Conservation (phyloP, 2,888 invertebrate genomes). For the Minunthozetes semirufus region DNA sequence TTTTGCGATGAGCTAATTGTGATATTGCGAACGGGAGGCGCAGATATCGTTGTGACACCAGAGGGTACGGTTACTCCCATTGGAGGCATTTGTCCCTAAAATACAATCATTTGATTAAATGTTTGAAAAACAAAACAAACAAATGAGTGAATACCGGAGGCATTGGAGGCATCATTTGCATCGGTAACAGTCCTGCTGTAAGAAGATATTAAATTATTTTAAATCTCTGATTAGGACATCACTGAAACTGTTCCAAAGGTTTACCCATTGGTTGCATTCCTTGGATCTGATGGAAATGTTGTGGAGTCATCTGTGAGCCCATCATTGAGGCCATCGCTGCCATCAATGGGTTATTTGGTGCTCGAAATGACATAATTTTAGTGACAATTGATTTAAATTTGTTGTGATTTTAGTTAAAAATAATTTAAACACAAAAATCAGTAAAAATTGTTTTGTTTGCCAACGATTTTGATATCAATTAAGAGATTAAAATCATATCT, state of each 20-base stretch:
- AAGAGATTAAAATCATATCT: neutral
- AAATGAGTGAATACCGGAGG: neutral
- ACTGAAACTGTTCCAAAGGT: neutral
- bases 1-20: neutral
- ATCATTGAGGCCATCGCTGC: conserved; percentile 35
- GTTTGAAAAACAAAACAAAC: too few relatives aligned
- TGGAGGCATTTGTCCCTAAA: neutral
- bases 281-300: neutral
- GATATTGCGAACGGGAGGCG: conserved; percentile 37
- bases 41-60: conserved; percentile 38
- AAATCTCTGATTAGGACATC: neutral
- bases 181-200: neutral
- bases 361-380: conserved; percentile 12
- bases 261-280: conserved; percentile 23
- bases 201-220: neutral
- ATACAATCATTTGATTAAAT: neutral
- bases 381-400: neutral
- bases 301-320: conserved; percentile 7
- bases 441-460: neutral
- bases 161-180: conserved; percentile 28
- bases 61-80: conserved; percentile 38
- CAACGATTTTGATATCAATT: neutral
- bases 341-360: conserved; percentile 13
- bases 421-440: neutral
- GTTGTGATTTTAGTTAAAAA: neutral